phyloP scores from a whole-genome alignment of 2,113 vertebrate genomes.

The Peucedramus taeniatus region DNA sequence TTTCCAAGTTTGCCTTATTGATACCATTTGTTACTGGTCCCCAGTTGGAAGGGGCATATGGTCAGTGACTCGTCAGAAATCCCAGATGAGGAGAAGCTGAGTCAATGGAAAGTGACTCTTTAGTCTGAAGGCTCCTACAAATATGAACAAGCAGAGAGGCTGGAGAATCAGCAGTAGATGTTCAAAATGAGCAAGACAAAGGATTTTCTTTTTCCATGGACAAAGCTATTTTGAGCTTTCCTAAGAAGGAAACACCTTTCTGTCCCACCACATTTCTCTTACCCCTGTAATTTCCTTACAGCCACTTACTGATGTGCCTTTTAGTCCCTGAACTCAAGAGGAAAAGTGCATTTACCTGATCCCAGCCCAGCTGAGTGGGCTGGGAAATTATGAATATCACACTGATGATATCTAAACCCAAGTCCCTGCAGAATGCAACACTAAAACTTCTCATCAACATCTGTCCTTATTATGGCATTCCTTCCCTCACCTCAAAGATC shows the following conservation, averaged over 20 bases:
- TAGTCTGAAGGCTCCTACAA: background rate
- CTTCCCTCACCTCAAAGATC: constrained; percentile 26
- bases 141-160: background rate
- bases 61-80: background rate
- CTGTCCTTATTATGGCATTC: constrained; percentile 34
- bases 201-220: background rate
- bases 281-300: background rate
- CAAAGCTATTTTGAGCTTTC: background rate
- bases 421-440: background rate
- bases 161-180: background rate
- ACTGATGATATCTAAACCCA: background rate
- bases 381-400: background rate
- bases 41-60: accelerated
- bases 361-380: background rate
- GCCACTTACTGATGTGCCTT: background rate
- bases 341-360: background rate
- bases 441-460: background rate
- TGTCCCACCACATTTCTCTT: background rate
- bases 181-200: background rate
- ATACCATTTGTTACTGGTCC: background rate
- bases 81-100: background rate
- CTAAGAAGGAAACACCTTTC: background rate
- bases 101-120: background rate
- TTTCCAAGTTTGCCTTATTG: background rate
- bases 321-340: background rate